Conservation (phyloP, 2,113 vertebrate species). For the Cololabis saira region DNA sequence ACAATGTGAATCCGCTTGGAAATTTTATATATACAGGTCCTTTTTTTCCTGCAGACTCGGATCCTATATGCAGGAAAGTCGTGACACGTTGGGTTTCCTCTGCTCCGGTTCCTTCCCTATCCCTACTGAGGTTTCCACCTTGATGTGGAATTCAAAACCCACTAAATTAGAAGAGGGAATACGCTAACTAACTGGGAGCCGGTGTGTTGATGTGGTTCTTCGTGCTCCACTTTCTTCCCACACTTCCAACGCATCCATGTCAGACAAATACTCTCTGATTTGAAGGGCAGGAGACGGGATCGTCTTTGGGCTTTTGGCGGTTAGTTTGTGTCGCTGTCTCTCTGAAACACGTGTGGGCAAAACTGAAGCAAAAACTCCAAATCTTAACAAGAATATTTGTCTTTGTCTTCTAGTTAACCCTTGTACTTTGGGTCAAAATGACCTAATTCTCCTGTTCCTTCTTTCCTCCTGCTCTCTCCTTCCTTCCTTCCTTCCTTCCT, state of each 20-base stretch:
- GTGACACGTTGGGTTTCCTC: background rate
- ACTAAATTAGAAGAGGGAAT: background rate
- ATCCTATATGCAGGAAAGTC: background rate
- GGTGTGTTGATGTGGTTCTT: background rate
- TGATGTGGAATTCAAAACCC: background rate
- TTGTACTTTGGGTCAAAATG: too few relatives aligned
- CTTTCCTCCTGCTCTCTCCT: too few relatives aligned
- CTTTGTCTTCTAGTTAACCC: too few relatives aligned
- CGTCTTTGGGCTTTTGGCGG: background rate
- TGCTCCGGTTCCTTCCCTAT: background rate
- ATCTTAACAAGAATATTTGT: too few relatives aligned
- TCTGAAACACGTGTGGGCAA: slow-evolving; percentile 1
- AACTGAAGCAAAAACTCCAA: too few relatives aligned
- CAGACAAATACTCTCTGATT: background rate
- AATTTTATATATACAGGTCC: background rate
- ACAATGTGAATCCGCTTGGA: slow-evolving; percentile 4
- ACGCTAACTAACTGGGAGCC: background rate
- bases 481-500: too few relatives aligned
- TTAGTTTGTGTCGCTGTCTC: background rate
- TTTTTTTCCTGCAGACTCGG: background rate
- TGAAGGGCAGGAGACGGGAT: background rate
- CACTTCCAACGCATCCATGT: background rate
- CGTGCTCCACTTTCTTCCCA: background rate
- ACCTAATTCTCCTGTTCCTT: too few relatives aligned
- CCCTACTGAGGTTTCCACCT: background rate